Evolutionary conservation across 2,113 vertebrate species (phyloP).

Genomic region (Lagopus leucura): DNA sequence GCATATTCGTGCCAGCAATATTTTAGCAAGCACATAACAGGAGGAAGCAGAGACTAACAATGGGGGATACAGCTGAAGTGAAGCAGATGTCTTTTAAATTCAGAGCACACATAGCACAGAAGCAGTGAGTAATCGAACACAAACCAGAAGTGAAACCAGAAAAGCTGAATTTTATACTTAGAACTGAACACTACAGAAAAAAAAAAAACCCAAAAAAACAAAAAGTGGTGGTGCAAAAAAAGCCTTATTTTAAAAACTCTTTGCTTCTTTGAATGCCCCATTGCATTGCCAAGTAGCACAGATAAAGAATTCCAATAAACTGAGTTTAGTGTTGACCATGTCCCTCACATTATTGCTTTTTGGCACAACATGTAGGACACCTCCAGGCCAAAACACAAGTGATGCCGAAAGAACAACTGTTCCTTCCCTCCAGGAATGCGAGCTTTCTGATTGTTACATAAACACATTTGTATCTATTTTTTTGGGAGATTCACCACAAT

Average conservation of each 20-base stretch:
- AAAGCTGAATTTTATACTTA: neutral
- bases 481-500: neutral
- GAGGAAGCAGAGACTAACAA: constrained; percentile 47
- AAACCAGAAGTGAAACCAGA: constrained; percentile 25
- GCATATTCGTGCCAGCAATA: constrained; percentile 58
- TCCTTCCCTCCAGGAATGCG: constrained; percentile 21
- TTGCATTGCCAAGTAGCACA: neutral
- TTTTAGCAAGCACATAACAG: constrained; percentile 25
- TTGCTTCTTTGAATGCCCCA: neutral
- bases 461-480: constrained; percentile 24
- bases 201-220: neutral
- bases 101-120: constrained; percentile 48
- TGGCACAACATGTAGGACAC: neutral
- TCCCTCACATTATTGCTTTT: constrained; percentile 40
- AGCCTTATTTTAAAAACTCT: neutral
- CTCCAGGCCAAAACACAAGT: constrained; percentile 43
- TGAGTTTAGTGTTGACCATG: neutral
- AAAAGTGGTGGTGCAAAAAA: neutral
- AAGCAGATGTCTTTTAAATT: constrained; percentile 68
- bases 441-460: constrained; percentile 35
- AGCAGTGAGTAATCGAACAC: constrained; percentile 48
- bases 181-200: neutral
- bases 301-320: constrained; percentile 28
- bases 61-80: constrained; percentile 57
- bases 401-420: constrained; percentile 17